Conservation (phyloP, 2,113 vertebrate species). For the Otus sunia region DNA sequence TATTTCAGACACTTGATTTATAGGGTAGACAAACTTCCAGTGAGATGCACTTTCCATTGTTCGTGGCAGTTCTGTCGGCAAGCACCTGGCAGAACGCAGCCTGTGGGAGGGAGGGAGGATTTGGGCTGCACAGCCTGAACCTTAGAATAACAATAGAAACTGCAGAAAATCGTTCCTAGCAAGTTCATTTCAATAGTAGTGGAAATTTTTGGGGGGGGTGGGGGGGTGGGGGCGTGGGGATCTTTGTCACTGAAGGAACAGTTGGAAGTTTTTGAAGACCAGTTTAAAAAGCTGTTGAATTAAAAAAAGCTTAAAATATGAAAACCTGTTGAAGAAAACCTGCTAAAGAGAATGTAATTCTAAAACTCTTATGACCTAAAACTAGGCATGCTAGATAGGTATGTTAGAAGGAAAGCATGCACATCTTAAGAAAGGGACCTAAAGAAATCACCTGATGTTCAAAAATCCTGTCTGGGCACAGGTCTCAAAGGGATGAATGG, state of each 20-base stretch:
- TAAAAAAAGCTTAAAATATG: not conserved
- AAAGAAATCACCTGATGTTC: not conserved
- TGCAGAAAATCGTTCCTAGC: not conserved
- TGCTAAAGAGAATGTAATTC: not conserved
- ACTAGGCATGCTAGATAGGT: not conserved
- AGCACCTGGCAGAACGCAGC: not conserved
- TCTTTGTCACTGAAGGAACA: not conserved
- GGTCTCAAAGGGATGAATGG: not conserved
- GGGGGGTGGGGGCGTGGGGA: no score
- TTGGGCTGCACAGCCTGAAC: not conserved
- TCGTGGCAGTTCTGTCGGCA: not conserved
- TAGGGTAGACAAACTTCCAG: not conserved
- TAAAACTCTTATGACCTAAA: not conserved
- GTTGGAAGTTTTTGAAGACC: not conserved
- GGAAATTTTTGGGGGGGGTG: not conserved
- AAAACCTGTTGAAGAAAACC: not conserved
- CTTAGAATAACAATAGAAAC: slow-evolving; percentile 5
- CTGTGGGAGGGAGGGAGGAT: not conserved
- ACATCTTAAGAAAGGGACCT: not conserved
- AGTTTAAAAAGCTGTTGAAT: not conserved
- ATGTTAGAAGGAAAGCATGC: not conserved
- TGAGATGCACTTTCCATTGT: slow-evolving; percentile 6
- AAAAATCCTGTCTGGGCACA: not conserved
- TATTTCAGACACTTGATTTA: not conserved
- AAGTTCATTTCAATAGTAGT: not conserved